Base-by-base conservation (phyloP, 2,113 vertebrate genomes). In the Candoia aspera region DNA sequence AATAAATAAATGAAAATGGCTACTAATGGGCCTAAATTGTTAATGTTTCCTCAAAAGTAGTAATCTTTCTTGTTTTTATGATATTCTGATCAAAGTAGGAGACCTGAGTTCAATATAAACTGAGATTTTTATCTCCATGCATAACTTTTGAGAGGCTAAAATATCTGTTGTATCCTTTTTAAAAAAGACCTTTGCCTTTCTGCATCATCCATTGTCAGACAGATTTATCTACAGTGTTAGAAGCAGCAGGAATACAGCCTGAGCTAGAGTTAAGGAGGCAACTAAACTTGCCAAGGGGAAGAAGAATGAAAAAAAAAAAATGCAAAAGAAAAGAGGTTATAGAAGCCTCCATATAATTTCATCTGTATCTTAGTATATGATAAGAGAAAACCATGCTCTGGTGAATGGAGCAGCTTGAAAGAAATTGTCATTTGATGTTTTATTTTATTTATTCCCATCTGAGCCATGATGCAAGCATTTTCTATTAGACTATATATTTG, bases 381-480 rank as follows among this genome's bases (percentile, higher is more conserved):
- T 3, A 0, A 29, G 90, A 33, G 64, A 93, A 92, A 93, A 84
- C 46, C 46, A 11, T 0, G 60, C n/a, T 62, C 84, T 84, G 15
- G 90, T 58, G 58, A 84, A 46, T 0, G 0, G 46, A 86, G 0
- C 54, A 58, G 58, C 29, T 87, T 55, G 60, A 89, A 87, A 62
- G 84, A 91, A 94, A 90, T 49, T 21, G 0, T 53, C 58, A 8
- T 0, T 79, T 9, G 91, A 90, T 60, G 15, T 17, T 90, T 4
- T 54, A 8, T 26, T 59, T 88, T 88, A 21, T 86, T 93, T 88
- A 3, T 64, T 83, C 86, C 84, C 64, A 2, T 57, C 58, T 90
- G 53, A 62, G 93, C 86, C 90, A 90, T 90, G 86, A 2, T 3
- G 21, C 29, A 59, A 83, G 89, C n/a, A 46, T 87, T 94, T 90